These are phyloP conservation scores for Nasua narica DNA, from an alignment of 2,797 vertebrate genomes.

Conservation along the genomic window DNA sequence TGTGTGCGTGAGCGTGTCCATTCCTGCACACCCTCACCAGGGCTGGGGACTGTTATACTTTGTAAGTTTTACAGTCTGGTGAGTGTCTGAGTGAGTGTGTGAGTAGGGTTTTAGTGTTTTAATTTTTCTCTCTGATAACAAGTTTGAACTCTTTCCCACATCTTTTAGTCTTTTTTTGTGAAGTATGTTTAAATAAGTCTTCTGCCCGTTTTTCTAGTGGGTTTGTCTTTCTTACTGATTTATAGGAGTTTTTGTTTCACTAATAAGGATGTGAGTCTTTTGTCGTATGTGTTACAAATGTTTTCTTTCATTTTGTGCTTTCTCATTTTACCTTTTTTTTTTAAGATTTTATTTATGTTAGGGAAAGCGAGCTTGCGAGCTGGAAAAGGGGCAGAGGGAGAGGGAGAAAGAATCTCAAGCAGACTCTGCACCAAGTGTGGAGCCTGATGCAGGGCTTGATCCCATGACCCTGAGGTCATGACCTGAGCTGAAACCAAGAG, in stretches of 20 bases:
- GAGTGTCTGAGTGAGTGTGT: neutral
- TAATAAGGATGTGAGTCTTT: neutral
- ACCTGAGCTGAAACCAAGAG: neutral
- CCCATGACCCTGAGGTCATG: neutral
- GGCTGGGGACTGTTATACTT: neutral
- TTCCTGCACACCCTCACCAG: neutral
- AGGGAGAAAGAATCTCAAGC: neutral
- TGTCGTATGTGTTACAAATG: neutral
- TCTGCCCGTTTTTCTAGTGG: neutral
- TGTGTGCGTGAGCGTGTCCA: fast-evolving
- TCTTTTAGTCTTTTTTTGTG: neutral
- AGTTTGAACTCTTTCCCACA: neutral
- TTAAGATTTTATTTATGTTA: neutral
- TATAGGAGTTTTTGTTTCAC: neutral
- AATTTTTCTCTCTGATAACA: neutral
- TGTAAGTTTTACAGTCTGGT: neutral
- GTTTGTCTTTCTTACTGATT: neutral
- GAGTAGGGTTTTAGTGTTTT: neutral
- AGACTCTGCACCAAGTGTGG: neutral
- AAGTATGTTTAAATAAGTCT: neutral
- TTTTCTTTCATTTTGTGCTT: neutral
- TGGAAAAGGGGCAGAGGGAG: neutral
- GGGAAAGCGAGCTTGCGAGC: neutral
- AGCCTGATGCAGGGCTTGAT: neutral
- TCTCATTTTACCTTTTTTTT: neutral